Evolutionary conservation across 2,113 vertebrate species (phyloP).

Genomic region (Vireo altiloquus): DNA sequence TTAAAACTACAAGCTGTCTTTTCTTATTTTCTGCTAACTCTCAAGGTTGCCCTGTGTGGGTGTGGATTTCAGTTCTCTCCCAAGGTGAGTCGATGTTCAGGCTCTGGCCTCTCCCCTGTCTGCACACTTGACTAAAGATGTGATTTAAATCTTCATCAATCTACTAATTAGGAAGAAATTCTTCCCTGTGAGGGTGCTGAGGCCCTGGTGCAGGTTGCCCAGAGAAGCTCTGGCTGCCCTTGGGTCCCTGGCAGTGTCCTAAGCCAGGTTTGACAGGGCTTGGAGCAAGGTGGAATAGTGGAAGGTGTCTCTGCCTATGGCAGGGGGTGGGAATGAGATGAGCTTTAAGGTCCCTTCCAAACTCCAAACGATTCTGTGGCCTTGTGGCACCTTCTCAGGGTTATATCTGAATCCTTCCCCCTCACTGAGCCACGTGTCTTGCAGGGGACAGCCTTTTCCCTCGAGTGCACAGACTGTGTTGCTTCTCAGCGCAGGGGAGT

Average conservation of each 20-base stretch:
- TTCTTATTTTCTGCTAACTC: background rate
- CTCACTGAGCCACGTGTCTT: background rate
- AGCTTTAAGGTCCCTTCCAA: background rate
- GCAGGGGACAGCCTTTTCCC: background rate
- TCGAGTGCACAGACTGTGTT: background rate
- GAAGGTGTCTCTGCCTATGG: background rate
- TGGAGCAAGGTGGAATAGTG: rapidly evolving
- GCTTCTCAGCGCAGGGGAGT: background rate
- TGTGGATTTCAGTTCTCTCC: background rate
- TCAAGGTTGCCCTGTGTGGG: background rate
- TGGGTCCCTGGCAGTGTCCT: background rate
- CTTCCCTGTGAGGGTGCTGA: rapidly evolving
- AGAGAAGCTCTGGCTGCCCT: background rate
- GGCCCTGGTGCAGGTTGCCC: background rate
- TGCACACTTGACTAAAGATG: background rate
- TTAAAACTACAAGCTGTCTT: background rate
- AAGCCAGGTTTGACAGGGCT: rapidly evolving
- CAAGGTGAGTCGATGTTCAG: background rate
- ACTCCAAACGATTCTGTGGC: background rate
- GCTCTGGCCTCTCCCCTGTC: background rate
- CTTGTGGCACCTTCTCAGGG: background rate
- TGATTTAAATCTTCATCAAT: background rate
- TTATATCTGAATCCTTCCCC: background rate
- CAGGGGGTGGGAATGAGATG: rapidly evolving
- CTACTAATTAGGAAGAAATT: background rate